phyloP scores from a whole-genome alignment of 1,140 invertebrate genomes.

The Pseudomyrmex dendroicus region DNA sequence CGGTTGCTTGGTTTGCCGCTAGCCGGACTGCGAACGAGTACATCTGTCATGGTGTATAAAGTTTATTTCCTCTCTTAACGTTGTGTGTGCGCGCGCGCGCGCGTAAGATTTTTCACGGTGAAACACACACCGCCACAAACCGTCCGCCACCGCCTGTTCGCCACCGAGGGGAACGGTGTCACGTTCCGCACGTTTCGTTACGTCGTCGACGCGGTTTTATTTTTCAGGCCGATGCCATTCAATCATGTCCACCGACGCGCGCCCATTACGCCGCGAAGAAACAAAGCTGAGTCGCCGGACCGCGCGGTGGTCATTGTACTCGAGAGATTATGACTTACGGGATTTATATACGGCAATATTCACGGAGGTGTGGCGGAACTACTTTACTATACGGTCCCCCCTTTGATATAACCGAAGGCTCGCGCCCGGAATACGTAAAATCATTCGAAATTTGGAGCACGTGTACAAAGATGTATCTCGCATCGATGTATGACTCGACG shows the following conservation, averaged over 20 bases:
- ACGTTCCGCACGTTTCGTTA: constrained; percentile 71
- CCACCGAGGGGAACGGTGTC: constrained; percentile 68
- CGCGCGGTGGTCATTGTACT: not conserved
- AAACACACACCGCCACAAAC: too few species aligned
- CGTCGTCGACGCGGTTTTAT: constrained; percentile 61
- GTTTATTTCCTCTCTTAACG: constrained; percentile 74
- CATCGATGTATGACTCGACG: not conserved
- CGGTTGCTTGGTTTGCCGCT: not conserved
- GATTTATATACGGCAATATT: not conserved
- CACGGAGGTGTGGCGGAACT: not conserved
- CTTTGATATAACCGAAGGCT: too few species aligned
- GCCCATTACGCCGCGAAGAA: not conserved
- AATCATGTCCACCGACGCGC: constrained; percentile 46
- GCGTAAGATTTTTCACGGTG: constrained; percentile 71
- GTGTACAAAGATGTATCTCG: not conserved
- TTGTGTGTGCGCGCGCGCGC: not conserved
- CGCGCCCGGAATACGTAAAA: not conserved
- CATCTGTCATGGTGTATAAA: constrained; percentile 76
- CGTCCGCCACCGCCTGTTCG: not conserved
- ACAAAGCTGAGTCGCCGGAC: constrained; percentile 9
- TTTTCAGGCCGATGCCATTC: constrained; percentile 61
- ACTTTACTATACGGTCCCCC: not conserved
- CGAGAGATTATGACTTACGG: constrained; percentile 10
- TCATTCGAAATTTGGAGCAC: constrained; percentile 1
- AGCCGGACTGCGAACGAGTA: constrained; percentile 57